Percentiles rank a stretch among this genome's conserved stretches.
Conservation (phyloP, 2,797 vertebrate genomes). For the Darevskia nairensis region DNA sequence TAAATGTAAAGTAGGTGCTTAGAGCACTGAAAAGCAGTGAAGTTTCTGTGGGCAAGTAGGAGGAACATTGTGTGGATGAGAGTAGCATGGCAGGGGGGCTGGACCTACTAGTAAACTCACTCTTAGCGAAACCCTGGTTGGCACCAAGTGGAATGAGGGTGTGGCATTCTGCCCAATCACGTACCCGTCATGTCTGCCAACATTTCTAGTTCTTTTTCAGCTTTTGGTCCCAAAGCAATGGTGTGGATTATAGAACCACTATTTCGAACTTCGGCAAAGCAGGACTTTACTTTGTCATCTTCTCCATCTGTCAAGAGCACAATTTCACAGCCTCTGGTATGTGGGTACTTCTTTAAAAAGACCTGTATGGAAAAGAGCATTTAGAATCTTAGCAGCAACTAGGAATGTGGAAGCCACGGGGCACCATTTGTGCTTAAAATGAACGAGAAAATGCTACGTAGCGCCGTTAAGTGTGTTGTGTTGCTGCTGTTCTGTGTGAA, state of each 20-base stretch:
- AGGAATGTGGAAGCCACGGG: neutral
- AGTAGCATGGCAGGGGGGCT: neutral
- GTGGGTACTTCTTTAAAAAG: conserved; percentile 58
- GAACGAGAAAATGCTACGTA: neutral
- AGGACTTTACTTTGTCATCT: conserved; percentile 44
- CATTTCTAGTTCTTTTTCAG: conserved; percentile 58
- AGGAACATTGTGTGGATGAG: neutral
- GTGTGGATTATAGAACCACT: conserved; percentile 79
- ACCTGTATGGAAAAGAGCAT: conserved; percentile 56
- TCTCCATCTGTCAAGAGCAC: conserved; percentile 81
- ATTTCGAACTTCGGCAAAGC: conserved; percentile 55
- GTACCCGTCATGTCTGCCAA: conserved; percentile 75
- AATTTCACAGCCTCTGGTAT: conserved; percentile 76
- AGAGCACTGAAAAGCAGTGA: neutral
- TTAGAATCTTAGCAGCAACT: neutral
- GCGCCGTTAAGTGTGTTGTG: no score
- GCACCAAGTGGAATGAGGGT: no score
- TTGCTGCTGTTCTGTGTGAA: no score
- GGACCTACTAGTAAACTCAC: neutral
- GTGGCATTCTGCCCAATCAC: neutral
- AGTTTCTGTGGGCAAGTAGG: neutral
- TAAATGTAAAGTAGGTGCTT: neutral
- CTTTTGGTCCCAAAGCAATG: conserved; percentile 72
- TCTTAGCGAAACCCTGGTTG: neutral
- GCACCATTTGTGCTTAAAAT: no score